Percentiles rank a stretch among this genome's conserved stretches.
phyloP scores from a whole-genome alignment of 2,113 vertebrate genomes.

The Odontesthes bonariensis region DNA sequence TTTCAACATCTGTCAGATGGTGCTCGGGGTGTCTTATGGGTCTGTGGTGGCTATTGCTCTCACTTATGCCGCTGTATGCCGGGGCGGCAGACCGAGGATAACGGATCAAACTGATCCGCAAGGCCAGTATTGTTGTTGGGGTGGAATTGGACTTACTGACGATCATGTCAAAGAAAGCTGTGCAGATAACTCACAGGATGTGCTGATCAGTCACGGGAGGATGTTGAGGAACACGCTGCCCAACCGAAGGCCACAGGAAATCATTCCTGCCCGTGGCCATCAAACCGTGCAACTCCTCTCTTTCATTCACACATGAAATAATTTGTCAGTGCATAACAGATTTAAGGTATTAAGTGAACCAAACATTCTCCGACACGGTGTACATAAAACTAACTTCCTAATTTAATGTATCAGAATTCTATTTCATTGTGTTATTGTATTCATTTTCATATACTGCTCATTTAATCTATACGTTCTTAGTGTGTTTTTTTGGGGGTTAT shows the following conservation, averaged over 20 bases:
- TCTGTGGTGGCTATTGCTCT: neutral
- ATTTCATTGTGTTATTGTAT: neutral
- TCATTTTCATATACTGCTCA: neutral
- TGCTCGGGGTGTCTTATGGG: neutral
- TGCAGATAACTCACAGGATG: too few species aligned
- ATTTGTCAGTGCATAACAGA: too few species aligned
- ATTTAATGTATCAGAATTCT: too few species aligned
- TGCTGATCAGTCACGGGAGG: neutral
- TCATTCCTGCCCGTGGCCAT: too few species aligned
- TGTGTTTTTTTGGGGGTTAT: neutral
- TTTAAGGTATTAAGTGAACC: too few species aligned
- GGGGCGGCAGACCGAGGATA: neutral
- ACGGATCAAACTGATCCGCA: neutral
- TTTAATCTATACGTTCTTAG: too few species aligned
- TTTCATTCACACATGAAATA: too few species aligned
- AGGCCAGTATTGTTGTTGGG: neutral
- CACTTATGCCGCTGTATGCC: neutral
- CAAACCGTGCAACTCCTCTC: too few species aligned
- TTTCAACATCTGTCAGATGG: neutral
- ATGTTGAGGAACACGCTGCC: too few species aligned
- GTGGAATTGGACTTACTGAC: neutral
- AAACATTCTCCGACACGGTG: too few species aligned
- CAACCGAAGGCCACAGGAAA: too few species aligned
- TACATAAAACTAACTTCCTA: too few species aligned
- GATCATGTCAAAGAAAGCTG: neutral